Base-by-base conservation (phyloP, 2,888 invertebrate species). In the Baccha elongata region DNA sequence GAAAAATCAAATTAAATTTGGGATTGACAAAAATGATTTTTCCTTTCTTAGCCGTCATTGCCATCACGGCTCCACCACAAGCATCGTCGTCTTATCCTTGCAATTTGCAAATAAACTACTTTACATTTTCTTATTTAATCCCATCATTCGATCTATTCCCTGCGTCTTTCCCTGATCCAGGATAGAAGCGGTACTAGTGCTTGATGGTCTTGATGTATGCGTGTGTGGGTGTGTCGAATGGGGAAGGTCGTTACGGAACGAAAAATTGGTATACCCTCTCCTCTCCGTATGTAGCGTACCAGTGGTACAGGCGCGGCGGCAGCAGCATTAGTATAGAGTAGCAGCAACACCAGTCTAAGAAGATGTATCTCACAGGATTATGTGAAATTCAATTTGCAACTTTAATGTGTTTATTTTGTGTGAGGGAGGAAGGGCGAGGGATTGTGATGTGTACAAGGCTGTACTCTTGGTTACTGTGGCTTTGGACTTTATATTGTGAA, bases 381-480 rank as follows among this genome's bases (percentile, higher is more conserved):
- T 84, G 84, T 79, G 84, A 79, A 84, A 84, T 84, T 84, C 84
- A 84, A 84, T 84, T 84, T 84, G 84, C 84, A 84, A 84, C 84
- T 84, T 84, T 84, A 84, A 84, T 84, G 84, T 84, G 79, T 84
- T 84, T 84, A 84, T 79, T 84, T 84, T 79, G 84, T 65, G 72
- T 73, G 17, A 10, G 60, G 13, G 48, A 46, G 58, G 62, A 67
- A 23, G 69, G 53, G 75, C 44, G 48, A 55, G 40, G 58, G 6
- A 5, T 3, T n/a, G 72, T 53, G 72, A 46, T 55, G 78, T 72
- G 58, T 35, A 68, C 42, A 35, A 72, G 78, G 68, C 83, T 64
- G 17, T 78, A 55, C 78, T 78, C 78, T 68, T 83, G 83, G 83
- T 83, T 83, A 73, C 78, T 83, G 83, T 72, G 83, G 83, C 83